These are phyloP conservation scores for Zhuqinia jingwanae DNA, from an alignment of 2,888 invertebrate species.

Conservation along the genomic window DNA sequence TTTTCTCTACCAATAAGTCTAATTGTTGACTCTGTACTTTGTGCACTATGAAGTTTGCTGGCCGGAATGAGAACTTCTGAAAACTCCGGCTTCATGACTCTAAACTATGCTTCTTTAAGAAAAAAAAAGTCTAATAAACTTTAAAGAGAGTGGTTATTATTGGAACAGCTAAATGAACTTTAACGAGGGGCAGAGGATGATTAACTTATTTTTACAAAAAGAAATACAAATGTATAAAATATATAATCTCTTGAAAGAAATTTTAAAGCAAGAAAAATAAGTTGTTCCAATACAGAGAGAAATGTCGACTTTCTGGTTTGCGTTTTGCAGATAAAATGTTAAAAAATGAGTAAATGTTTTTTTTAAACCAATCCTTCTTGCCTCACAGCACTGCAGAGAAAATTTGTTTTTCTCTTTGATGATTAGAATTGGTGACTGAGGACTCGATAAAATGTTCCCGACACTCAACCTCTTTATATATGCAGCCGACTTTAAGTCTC, in stretches of 20 bases:
- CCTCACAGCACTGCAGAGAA: slow-evolving; percentile 30
- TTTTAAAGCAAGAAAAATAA: slow-evolving; percentile 18
- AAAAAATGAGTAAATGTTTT: neutral
- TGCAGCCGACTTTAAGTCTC: slow-evolving; percentile 51
- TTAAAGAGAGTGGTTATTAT: slow-evolving; percentile 20
- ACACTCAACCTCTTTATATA: slow-evolving; percentile 64
- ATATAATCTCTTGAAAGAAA: neutral
- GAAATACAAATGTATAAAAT: slow-evolving; percentile 7
- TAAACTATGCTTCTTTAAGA: neutral
- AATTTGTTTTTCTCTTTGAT: slow-evolving; percentile 57
- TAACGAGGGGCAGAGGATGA: slow-evolving; percentile 31
- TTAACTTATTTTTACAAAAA: slow-evolving; percentile 7
- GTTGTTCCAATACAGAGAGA: slow-evolving; percentile 16
- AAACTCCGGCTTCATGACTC: slow-evolving; percentile 77
- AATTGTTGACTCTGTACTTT: slow-evolving; percentile 58
- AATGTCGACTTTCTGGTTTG: slow-evolving; percentile 26
- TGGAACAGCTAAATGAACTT: slow-evolving; percentile 48
- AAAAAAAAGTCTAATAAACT: neutral
- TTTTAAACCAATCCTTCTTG: neutral
- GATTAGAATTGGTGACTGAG: slow-evolving; percentile 64
- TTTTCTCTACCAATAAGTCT: slow-evolving; percentile 54
- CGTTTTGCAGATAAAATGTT: slow-evolving; percentile 33
- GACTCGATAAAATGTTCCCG: slow-evolving; percentile 65
- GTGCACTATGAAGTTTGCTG: slow-evolving; percentile 56
- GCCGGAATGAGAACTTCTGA: slow-evolving; percentile 76